Conservation (phyloP, 2,797 vertebrate genomes). For the Garrulus glandarius region DNA sequence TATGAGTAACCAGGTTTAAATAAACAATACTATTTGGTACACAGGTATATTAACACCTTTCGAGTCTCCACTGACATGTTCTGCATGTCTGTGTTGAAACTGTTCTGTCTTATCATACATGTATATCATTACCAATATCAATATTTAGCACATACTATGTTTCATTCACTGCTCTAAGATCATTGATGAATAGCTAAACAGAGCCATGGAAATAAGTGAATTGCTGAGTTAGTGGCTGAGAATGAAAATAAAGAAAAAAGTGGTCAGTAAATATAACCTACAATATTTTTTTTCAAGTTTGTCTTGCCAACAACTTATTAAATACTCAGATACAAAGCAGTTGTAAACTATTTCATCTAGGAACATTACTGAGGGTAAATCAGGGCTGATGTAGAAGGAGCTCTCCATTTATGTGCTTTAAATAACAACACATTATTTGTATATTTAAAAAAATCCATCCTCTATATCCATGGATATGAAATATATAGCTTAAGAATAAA, state of each 20-base stretch:
- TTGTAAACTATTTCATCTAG: not conserved
- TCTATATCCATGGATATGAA: not conserved
- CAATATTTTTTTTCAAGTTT: not conserved
- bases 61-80: not conserved
- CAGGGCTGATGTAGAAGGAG: not conserved
- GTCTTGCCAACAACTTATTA: not conserved
- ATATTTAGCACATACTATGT: not conserved
- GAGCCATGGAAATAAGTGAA: not conserved
- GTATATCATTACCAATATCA: not conserved
- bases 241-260: not conserved
- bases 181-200: not conserved
- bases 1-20: not conserved
- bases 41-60: not conserved
- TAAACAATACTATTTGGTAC: not conserved
- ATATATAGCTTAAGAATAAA: not conserved
- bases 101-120: not conserved
- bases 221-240: not conserved
- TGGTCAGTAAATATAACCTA: not conserved
- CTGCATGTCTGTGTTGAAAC: not conserved
- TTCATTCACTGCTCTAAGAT: not conserved
- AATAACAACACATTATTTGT: not conserved
- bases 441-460: not conserved
- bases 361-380: not conserved
- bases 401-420: not conserved
- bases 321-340: not conserved